Evolutionary conservation across 1,140 invertebrate species (phyloP).

Genomic region (Temnothorax longispinosus): DNA sequence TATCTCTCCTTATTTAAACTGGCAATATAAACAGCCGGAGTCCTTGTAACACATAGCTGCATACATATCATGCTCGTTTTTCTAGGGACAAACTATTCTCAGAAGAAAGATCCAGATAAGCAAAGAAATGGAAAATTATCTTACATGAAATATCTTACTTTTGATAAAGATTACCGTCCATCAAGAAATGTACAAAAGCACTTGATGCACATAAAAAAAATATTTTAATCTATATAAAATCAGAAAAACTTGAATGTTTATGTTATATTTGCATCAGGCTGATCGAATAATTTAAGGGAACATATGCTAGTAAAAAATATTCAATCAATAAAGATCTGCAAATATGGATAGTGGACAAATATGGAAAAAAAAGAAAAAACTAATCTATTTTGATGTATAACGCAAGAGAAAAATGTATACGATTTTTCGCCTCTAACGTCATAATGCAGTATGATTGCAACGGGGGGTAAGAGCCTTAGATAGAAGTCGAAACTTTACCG

Average conservation of each 20-base stretch:
- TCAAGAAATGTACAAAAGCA: neutral
- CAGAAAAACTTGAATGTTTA: neutral
- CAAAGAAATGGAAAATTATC: neutral
- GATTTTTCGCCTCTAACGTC: neutral
- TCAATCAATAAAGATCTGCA: neutral
- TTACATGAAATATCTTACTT: neutral
- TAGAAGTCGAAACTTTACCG: neutral
- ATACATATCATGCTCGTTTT: neutral
- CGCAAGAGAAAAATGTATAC: neutral
- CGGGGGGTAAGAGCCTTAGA: neutral
- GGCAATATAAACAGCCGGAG: neutral
- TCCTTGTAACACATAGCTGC: neutral
- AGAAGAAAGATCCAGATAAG: neutral
- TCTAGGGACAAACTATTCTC: neutral
- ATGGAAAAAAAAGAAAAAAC: neutral
- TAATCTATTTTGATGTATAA: neutral
- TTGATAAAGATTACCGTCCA: neutral
- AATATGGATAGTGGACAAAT: neutral
- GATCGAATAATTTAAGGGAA: neutral
- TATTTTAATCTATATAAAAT: conserved; percentile 3
- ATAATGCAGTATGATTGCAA: conserved; percentile 17
- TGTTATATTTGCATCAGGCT: neutral
- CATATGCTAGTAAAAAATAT: neutral
- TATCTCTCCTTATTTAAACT: neutral
- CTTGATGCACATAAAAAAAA: neutral